Base-by-base conservation (phyloP, 1,140 invertebrate genomes). In the Sarcophaga peregrina region DNA sequence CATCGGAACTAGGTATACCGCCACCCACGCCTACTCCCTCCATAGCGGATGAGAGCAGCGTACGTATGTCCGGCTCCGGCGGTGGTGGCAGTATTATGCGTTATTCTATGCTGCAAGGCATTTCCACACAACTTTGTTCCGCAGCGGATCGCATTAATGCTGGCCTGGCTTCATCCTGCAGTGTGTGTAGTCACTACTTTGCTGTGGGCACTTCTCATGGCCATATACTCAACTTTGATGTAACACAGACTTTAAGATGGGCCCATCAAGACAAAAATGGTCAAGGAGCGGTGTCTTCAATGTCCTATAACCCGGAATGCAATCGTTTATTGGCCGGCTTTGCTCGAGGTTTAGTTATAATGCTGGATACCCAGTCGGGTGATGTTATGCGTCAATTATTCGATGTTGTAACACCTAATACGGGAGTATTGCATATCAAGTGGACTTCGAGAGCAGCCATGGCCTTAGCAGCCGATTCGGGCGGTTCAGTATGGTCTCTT, bases 401-500 rank as follows among this genome's bases (percentile, higher is more conserved):
- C 46, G 97, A 97, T 87, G 95, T 95, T 45, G 96, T 98, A 86
- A 96, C 96, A 6, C 95, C 95, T 15, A 95, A 95, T 84, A 96
- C 96, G 83, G 96, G 97, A 48, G 95, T 97, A 8, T 91, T 98
- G 74, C 95, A 97, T 90, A 92, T 98, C 92, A 96, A 94, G 92
- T 98, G 94, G 93, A 91, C 92, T 46, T 91, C 91, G 0, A 83
- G 87, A 37, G 86, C 90, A 48, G 94, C 94, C 7, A 89, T 97
- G 78, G 96, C 96, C 8, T 91, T 99, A 15, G 96, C 97, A 76
- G 95, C 96, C 25, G 98, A 99, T 90, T 98, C 96, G 83, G 97
- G 98, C 15, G 98, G 98, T 3, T 98, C 97, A n/a, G 98, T 99
- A 5, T 99, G 98, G 93, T 95, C 99, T 86, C 92, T 99, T 13